These are phyloP conservation scores for Paramuricea clavata DNA, from an alignment of 92 coral and sea anemone genomes.

Conservation along the genomic window DNA sequence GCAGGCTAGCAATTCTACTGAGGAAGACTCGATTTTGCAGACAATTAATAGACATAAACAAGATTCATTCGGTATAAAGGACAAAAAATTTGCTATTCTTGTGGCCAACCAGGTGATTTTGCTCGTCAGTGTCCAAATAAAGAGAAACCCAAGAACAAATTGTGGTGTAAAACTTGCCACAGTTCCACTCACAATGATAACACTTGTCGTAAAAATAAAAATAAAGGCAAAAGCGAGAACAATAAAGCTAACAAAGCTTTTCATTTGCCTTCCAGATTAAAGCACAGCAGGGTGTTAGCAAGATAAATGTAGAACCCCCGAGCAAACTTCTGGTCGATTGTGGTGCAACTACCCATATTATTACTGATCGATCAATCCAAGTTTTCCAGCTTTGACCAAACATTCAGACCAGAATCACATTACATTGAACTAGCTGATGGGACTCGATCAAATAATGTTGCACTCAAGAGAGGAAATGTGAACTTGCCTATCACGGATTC, in stretches of 20 bases:
- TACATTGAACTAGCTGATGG: conserved; percentile 63
- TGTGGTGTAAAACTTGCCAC: neutral
- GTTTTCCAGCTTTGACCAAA: conserved; percentile 55
- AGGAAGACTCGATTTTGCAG: neutral
- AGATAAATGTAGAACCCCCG: neutral
- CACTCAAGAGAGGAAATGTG: conserved; percentile 47
- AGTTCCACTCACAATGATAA: conserved; percentile 9
- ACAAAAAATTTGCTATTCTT: neutral
- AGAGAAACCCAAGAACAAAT: conserved; percentile 23
- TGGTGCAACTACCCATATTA: conserved; percentile 64
- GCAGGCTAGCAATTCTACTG: no score
- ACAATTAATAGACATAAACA: neutral
- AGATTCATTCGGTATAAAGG: no score
- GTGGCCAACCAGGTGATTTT: neutral
- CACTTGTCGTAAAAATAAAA: neutral
- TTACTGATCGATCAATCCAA: conserved; percentile 47
- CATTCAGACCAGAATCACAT: conserved; percentile 41
- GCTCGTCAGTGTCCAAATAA: neutral
- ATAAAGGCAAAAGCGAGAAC: neutral
- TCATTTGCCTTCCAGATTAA: neutral
- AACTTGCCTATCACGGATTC: no score
- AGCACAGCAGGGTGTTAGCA: neutral
- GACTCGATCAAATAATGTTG: conserved; percentile 57
- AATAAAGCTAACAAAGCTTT: conserved; percentile 42
- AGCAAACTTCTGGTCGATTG: conserved; percentile 33